Evolutionary conservation across 92 coral and sea anemone species (phyloP), one percentile per base, ranked within the genome.

Genomic region (Epizoanthus stellaris): DNA sequence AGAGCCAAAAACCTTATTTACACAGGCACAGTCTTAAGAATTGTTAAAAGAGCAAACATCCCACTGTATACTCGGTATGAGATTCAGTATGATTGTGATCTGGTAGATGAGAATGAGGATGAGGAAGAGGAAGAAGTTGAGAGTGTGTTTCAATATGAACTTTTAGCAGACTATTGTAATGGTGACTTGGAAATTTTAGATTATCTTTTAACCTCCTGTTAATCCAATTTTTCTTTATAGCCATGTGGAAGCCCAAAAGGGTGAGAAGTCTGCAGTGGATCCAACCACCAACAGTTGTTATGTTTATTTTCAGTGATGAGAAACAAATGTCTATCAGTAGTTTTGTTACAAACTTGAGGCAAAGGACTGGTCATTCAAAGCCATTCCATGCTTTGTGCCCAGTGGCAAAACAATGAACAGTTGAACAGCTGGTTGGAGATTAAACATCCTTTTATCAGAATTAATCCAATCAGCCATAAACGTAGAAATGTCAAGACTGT

Each of bases 21-120:
- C 23, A 61, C 67, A 17, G 67, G 67, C 67, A 61, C 67, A 17
- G 67, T 61, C 67, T 61, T 61, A 5, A 61, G 67, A 61, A 61
- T 61, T 17, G 25, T 61, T 17, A 61, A 61, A 23, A 4, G 30
- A 19, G 14, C 67, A 61, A n/a, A 17, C 25, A 61, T 19, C 14
- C 67, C 67, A 2, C 67, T 61, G 3, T 61, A 61, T 13, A 61
- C 34, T 61, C 34, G 11, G 11, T 61, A 2, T n/a, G 30, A 61
- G 30, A 61, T 61, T 17, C 67, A 61, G 11, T n/a, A 61, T 19
- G 67, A n/a, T 23, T 6, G 11, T 61, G 34, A 61, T 5, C 67
- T 61, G 2, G 7, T 17, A 61, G 23, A n/a, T 61, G 30, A 61
- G 67, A 34, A 61, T 17, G 30, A 61, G 67, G 67, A 61, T 17